Conservation (phyloP, 2,797 vertebrate species). For the Ctenochaetus hawaiiensis region DNA sequence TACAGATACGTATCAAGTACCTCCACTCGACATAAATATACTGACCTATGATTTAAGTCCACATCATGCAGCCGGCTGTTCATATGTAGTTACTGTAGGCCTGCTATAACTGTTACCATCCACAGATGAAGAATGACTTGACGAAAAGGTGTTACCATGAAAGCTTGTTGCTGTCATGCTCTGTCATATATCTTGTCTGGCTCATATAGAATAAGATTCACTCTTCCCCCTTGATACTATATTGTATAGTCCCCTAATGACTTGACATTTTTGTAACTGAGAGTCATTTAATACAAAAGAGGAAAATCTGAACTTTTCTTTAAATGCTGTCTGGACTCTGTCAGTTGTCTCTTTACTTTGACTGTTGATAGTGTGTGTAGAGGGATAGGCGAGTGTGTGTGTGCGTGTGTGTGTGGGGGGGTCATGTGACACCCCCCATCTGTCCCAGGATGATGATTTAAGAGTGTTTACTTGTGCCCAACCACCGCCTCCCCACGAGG, state of each 20-base stretch:
- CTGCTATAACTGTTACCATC: slow-evolving; percentile 42
- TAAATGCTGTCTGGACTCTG: slow-evolving; percentile 12
- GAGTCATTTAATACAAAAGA: slow-evolving; percentile 25
- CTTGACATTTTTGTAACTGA: slow-evolving; percentile 42
- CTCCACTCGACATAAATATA: too few relatives aligned
- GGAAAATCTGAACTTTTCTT: slow-evolving; percentile 18
- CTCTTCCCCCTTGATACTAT: slow-evolving; percentile 44
- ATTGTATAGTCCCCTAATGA: background rate
- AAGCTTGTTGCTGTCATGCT: slow-evolving; percentile 51
- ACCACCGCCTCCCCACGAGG: slow-evolving; percentile 64
- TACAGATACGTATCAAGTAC: too few relatives aligned
- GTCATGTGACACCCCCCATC: slow-evolving; percentile 68
- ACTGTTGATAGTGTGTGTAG: slow-evolving; percentile 45
- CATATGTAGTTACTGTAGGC: slow-evolving; percentile 24
- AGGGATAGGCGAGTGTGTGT: slow-evolving; percentile 6
- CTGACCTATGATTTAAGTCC: too few relatives aligned
- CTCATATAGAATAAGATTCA: slow-evolving; percentile 43
- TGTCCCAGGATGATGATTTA: slow-evolving; percentile 83
- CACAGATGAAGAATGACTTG: slow-evolving; percentile 54
- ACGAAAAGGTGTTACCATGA: slow-evolving; percentile 50
- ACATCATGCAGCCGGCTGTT: background rate
- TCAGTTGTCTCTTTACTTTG: slow-evolving; percentile 28
- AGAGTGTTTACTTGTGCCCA: slow-evolving; percentile 82
- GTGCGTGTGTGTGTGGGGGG: background rate
- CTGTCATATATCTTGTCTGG: slow-evolving; percentile 59